Conservation (phyloP, 2,113 vertebrate species). For the Sphaerodactylus townsendi region DNA sequence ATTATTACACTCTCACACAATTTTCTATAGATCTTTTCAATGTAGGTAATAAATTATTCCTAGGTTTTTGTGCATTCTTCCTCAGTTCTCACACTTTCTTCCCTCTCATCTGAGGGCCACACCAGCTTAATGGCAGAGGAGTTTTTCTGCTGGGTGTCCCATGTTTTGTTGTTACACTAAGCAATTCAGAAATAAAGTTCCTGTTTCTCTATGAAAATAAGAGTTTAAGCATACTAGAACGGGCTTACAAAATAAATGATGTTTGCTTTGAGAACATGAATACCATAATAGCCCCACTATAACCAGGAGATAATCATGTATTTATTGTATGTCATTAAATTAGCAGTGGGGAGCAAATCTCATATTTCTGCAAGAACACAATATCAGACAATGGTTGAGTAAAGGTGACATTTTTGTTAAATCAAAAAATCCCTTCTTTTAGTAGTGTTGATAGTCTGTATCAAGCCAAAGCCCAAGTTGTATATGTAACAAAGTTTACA, state of each 20-base stretch:
- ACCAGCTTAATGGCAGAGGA: no score
- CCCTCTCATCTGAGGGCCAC: no score
- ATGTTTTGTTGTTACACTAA: not conserved
- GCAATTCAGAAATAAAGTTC: not conserved
- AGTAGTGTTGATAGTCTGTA: not conserved
- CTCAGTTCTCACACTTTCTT: no score
- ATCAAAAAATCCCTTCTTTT: not conserved
- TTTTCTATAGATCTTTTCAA: no score
- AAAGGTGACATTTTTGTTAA: not conserved
- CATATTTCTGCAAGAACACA: not conserved
- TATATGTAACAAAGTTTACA: not conserved
- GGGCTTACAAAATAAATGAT: not conserved
- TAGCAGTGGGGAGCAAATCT: not conserved
- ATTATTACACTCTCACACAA: no score
- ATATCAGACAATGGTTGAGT: not conserved
- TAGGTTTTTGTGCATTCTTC: no score
- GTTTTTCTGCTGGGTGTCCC: not conserved
- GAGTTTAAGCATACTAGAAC: not conserved
- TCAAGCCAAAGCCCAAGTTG: not conserved
- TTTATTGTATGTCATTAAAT: not conserved
- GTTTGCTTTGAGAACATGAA: not conserved
- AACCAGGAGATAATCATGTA: not conserved
- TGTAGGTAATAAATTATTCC: no score
- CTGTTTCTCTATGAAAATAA: not conserved
- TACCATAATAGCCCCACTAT: not conserved